Percentiles rank a stretch among this genome's conserved stretches.
phyloP scores from a whole-genome alignment of 2,797 vertebrate genomes.

The Channallabes apus region DNA sequence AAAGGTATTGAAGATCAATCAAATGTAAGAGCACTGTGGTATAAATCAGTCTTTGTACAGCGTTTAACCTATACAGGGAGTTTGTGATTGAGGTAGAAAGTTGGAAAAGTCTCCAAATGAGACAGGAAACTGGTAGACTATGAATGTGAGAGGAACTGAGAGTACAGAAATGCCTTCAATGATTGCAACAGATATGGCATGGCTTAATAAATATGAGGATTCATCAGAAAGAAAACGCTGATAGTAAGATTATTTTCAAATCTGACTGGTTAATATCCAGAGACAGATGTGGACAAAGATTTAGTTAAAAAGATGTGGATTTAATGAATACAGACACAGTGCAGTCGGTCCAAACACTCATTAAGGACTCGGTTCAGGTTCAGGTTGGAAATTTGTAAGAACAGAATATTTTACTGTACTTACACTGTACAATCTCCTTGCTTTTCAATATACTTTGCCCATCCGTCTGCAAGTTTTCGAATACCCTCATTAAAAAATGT shows the following conservation, averaged over 20 bases:
- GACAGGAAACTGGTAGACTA: neutral
- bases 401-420: neutral
- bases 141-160: constrained; percentile 3
- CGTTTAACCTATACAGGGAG: neutral
- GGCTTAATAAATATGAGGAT: neutral
- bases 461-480: too few relatives aligned
- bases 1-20: neutral
- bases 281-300: neutral
- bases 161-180: neutral
- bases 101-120: constrained; percentile 2
- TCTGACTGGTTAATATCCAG: neutral
- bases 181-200: neutral
- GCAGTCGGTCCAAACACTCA: neutral
- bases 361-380: neutral
- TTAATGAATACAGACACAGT: neutral
- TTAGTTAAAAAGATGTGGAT: constrained; percentile 1
- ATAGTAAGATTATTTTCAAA: neutral
- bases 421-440: neutral
- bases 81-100: neutral
- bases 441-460: too few relatives aligned
- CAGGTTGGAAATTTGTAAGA: neutral
- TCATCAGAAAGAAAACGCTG: neutral
- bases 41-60: neutral
- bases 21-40: neutral
- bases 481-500: too few relatives aligned